Conservation (phyloP, 2,113 vertebrate genomes). For the Galbula dea region DNA sequence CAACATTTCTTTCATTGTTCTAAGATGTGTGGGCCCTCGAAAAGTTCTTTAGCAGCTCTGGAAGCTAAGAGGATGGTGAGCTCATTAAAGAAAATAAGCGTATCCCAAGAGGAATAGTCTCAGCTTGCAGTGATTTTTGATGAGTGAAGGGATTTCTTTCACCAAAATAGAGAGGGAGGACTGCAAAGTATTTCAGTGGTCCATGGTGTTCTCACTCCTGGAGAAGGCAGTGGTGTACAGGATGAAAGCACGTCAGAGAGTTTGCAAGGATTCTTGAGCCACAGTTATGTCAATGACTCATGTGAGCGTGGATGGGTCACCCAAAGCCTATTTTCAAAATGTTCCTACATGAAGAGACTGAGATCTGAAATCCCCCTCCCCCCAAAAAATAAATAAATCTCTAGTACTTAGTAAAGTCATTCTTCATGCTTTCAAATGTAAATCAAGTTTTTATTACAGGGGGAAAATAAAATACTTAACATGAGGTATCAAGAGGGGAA, state of each 20-base stretch:
- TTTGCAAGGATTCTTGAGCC: not conserved
- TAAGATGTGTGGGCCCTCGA: not conserved
- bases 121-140: not conserved
- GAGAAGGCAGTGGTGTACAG: not conserved
- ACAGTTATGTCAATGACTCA: not conserved
- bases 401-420: not conserved
- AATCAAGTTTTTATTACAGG: not conserved
- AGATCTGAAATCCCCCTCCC: not conserved
- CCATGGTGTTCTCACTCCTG: not conserved
- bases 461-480: not conserved
- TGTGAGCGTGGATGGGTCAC: not conserved
- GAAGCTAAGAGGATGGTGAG: not conserved
- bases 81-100: not conserved
- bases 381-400: not conserved
- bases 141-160: not conserved
- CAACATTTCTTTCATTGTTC: slow-evolving; percentile 40
- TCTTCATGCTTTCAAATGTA: not conserved
- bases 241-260: too few relatives aligned
- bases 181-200: not conserved
- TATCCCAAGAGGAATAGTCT: not conserved
- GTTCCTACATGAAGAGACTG: not conserved
- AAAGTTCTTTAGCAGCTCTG: not conserved
- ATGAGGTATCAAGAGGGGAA: not conserved
- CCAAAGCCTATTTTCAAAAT: not conserved
- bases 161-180: not conserved